A percentile compares a stretch with the other conserved stretches of the same genome.
phyloP scores from a whole-genome alignment of 2,113 vertebrate genomes.

The Rhadina sibilatrix region DNA sequence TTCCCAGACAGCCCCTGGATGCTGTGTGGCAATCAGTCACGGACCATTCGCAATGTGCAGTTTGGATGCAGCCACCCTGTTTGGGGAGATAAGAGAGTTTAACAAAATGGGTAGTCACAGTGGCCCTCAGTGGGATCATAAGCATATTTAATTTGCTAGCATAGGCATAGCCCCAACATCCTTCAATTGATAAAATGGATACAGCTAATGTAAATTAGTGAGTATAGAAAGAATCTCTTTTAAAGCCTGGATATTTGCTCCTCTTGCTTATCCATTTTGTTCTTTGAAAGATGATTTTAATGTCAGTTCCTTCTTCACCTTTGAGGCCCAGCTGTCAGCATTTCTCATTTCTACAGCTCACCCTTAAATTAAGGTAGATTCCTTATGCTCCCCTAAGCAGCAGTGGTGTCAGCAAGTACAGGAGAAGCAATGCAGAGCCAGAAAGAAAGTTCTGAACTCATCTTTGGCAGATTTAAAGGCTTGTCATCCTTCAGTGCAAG shows the following conservation, averaged over 20 bases:
- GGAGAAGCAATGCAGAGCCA: slow-evolving; percentile 7
- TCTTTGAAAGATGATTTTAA: background rate
- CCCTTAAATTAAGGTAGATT: slow-evolving; percentile 38
- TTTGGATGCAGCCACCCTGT: background rate
- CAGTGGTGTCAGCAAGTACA: slow-evolving; percentile 31
- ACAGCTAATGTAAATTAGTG: background rate
- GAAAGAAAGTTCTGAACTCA: slow-evolving; percentile 27
- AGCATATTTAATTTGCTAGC: background rate
- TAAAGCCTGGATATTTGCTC: background rate
- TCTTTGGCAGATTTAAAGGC: slow-evolving; percentile 32
- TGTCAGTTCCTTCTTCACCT: slow-evolving; percentile 8
- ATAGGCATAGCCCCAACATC: background rate
- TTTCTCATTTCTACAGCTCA: slow-evolving; percentile 38
- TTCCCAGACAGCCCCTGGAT: background rate
- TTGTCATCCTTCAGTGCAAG: slow-evolving; percentile 16
- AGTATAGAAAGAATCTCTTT: background rate
- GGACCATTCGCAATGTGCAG: fast-evolving
- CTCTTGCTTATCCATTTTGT: background rate
- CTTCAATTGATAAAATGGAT: background rate
- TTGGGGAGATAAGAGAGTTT: background rate
- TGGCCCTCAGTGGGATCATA: background rate
- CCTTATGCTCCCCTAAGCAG: slow-evolving; percentile 13
- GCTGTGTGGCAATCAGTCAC: background rate
- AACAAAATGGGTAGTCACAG: background rate
- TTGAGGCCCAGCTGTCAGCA: background rate